Conservation (phyloP, 2,888 invertebrate species). For the Drosophila neonasuta region DNA sequence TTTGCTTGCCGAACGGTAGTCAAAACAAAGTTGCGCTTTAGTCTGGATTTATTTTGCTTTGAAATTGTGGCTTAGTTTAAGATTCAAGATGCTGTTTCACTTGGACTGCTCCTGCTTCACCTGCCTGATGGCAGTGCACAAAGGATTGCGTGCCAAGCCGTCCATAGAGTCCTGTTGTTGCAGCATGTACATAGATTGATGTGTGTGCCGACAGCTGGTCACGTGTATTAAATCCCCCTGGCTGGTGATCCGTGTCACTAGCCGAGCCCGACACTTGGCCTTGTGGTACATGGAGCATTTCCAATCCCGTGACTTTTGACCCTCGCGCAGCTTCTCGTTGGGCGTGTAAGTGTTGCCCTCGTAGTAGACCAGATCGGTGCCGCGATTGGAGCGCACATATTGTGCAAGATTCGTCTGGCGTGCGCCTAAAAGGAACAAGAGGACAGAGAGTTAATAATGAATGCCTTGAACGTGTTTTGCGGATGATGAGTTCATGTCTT, state of each 20-base stretch:
- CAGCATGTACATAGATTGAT: constrained; percentile 71
- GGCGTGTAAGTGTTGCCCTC: constrained; percentile 81
- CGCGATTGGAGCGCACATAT: constrained; percentile 71
- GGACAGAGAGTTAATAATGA: constrained; percentile 7
- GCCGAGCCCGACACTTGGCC: constrained; percentile 79
- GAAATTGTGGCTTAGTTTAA: constrained; percentile 1
- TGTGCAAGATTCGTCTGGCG: constrained; percentile 39
- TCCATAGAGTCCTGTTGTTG: constrained; percentile 23
- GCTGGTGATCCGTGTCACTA: constrained; percentile 72
- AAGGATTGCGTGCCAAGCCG: constrained; percentile 50
- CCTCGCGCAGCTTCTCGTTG: constrained; percentile 79
- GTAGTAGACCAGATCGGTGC: constrained; percentile 77
- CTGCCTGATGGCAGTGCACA: constrained; percentile 39
- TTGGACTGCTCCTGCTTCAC: constrained; percentile 27
- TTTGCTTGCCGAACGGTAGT: constrained; percentile 14
- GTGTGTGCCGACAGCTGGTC: constrained; percentile 74
- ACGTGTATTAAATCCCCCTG: constrained; percentile 73
- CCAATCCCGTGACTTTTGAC: constrained; percentile 80
- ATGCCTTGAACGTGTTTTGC: neutral
- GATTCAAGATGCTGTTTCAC: constrained; percentile 1
- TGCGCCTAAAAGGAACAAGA: constrained; percentile 27
- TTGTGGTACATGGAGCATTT: constrained; percentile 82
- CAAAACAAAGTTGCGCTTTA: constrained; percentile 18
- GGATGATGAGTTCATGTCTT: constrained; percentile 23
- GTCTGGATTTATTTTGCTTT: constrained; percentile 31